Evolutionary conservation across 2,888 invertebrate genomes (phyloP), one percentile per base, ranked within the genome.

Genomic region (Drosophila borealis): DNA sequence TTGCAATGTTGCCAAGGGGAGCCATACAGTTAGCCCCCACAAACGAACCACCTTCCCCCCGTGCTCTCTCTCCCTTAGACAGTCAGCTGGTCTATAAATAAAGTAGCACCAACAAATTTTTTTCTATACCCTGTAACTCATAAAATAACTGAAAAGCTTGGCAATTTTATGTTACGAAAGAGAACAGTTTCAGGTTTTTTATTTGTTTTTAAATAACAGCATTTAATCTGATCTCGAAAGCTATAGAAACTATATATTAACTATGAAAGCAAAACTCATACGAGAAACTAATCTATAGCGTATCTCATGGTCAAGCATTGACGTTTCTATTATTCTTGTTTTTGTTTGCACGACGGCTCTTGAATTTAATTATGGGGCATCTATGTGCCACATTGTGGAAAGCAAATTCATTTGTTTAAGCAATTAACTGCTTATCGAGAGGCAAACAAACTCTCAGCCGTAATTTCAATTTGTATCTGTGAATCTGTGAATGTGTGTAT

Each of bases 1-100:
- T 72, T 70, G 76, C 77, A 85, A 81, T 77, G 82, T 82, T 66
- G 69, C 72, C 82, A 74, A 37, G 56, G 80, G 71, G 78, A 86
- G 73, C 54, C 53, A 80, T 80, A 41, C 34, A 56, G 55, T 42
- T 37, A n/a, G 36, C 45, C 46, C 42, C 46, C 48, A 25, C 50
- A 46, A 25, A 14, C 9, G 6, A n/a, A 11, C 5, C 44, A 19
- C 44, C 49, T 62, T 36, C 36, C 36, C 36, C 9, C 9, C 14
- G 13, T 19, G 2, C 19, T 11, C 11, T 2, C n/a, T 2, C 19
- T 1, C 1, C 45, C 55, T 13, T 29, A 3, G 13, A 3, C 56
- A 29, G 39, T 55, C 46, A 50, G 21, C 39, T 42, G 41, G 25
- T 55, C 63, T 57, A 74, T 68, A 74, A 74, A 74, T 74, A 74